phyloP scores from a whole-genome alignment of 1,140 invertebrate species.

The Tetranychus urticae region DNA sequence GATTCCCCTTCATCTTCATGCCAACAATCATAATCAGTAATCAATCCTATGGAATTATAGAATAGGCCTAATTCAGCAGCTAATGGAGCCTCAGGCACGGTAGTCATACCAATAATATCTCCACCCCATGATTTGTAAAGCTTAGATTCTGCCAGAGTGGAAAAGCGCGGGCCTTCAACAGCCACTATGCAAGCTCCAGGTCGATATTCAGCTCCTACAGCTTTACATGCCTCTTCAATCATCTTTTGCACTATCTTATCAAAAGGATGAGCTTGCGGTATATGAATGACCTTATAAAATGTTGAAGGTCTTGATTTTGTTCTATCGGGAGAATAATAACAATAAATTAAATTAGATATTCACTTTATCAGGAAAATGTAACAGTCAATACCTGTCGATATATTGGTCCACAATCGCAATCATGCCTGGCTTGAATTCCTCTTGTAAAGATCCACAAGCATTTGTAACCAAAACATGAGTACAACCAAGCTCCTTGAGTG shows the following conservation, averaged over 20 bases:
- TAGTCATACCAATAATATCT: slow-evolving; percentile 87
- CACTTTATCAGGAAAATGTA: no score
- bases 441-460: slow-evolving; percentile 70
- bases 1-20: slow-evolving; percentile 31
- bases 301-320: slow-evolving; percentile 44
- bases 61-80: slow-evolving; percentile 87
- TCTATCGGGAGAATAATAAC: background rate
- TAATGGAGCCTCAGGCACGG: slow-evolving; percentile 67
- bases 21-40: slow-evolving; percentile 98
- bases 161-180: slow-evolving; percentile 87
- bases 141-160: slow-evolving; percentile 70
- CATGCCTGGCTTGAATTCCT: slow-evolving; percentile 63
- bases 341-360: no score
- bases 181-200: slow-evolving; percentile 55
- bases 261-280: slow-evolving; percentile 75
- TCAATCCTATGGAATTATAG: slow-evolving; percentile 71
- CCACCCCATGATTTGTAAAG: slow-evolving; percentile 66
- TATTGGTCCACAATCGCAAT: slow-evolving; percentile 77
- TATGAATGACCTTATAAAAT: slow-evolving; percentile 81
- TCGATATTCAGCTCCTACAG: slow-evolving; percentile 32
- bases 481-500: slow-evolving; percentile 59
- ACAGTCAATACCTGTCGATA: slow-evolving; percentile 42
- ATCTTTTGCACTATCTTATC: slow-evolving; percentile 38
- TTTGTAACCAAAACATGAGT: slow-evolving; percentile 76
- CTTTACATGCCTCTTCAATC: slow-evolving; percentile 35